Evolutionary conservation across 2,113 vertebrate genomes (phyloP).

Genomic region (Halichoerus grypus): DNA sequence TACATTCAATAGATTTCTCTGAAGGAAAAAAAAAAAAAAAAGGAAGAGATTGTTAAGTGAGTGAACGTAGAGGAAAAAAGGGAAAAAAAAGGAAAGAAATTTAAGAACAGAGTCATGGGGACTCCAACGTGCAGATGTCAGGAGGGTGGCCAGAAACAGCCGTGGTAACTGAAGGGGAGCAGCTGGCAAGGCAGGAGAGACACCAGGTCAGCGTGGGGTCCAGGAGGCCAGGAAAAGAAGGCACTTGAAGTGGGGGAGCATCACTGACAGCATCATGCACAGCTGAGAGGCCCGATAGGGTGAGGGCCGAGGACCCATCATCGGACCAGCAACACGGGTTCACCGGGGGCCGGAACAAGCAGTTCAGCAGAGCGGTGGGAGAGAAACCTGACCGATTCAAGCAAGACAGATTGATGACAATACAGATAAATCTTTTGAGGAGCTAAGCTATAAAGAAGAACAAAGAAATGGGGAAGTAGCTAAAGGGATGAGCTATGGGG

Average conservation of each 20-base stretch:
- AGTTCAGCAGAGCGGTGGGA: background rate
- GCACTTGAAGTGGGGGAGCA: background rate
- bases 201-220: background rate
- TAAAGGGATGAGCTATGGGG: background rate
- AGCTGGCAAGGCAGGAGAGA: background rate
- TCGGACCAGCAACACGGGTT: background rate
- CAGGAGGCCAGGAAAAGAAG: background rate
- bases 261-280: background rate
- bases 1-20: background rate
- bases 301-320: background rate
- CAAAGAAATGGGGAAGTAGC: background rate
- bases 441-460: background rate
- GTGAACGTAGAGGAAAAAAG: background rate
- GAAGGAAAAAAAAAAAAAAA: background rate
- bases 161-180: background rate
- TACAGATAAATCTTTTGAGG: background rate
- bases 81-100: background rate
- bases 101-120: background rate
- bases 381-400: background rate
- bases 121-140: background rate
- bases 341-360: background rate
- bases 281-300: background rate
- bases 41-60: background rate
- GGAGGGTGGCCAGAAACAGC: background rate
- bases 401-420: background rate